Evolutionary conservation across 35 echinoderm and acorn worm species (phyloP), one percentile per base, ranked within the genome.

Genomic region (Ophioderma brevispina): DNA sequence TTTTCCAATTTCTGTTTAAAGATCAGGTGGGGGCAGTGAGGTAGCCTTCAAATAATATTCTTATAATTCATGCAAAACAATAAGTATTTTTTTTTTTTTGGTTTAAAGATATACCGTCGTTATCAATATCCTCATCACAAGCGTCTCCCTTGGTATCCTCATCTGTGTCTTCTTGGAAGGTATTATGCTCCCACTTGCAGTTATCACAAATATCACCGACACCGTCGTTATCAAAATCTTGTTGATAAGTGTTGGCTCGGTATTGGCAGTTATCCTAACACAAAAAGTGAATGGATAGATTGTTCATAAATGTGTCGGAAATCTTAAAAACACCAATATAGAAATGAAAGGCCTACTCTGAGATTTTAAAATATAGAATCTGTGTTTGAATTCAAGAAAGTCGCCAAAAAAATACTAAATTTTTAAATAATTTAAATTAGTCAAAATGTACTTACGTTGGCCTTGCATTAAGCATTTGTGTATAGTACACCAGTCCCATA

Each of bases 221-320:
- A 6, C 78, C 87, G 85, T 99, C 97, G 31, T 76, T 82, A 82
- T 99, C 97, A 31, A 76, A 89, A 56, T 99, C 93, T 85, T 99
- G 94, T 90, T 99, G 97, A 0, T 94, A 94, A 64, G 90, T 95
- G 82, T 99, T 99, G 1, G 97, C 94, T 18, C 95, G 43, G 31
- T 77, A 81, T 41, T 85, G 87, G 46, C 97, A 99, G 64, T 99
- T 99, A 84, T 99, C 97, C 97, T 95, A 33, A n/a, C n/a, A n/a
- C n/a, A n/a, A n/a, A n/a, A n/a, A n/a, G n/a, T n/a, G n/a, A n/a
- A n/a, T n/a, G n/a, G n/a, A n/a, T n/a, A n/a, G n/a, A n/a, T n/a
- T n/a, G n/a, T n/a, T n/a, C n/a, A n/a, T n/a, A n/a, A n/a, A n/a
- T n/a, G n/a, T n/a, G n/a, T n/a, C n/a, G n/a, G n/a, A n/a, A n/a